Percentiles rank a stretch among this genome's conserved stretches.
Evolutionary conservation across 2,113 vertebrate genomes (phyloP).

Genomic region (Thomomys bottae): DNA sequence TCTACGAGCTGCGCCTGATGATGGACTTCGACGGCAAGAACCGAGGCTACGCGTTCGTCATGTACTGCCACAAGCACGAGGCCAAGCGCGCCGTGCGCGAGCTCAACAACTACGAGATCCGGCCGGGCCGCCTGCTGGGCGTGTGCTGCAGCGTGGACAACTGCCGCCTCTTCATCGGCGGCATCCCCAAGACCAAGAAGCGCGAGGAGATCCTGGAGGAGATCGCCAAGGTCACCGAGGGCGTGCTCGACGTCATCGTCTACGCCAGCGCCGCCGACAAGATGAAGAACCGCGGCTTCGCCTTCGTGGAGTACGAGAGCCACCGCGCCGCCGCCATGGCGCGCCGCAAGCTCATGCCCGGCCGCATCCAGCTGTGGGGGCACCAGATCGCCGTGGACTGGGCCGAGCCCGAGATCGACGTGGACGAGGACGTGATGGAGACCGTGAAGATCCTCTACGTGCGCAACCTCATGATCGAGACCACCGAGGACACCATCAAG

Average conservation of each 20-base stretch:
- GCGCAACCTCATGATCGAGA: conserved; percentile 99
- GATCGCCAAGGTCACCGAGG: conserved; percentile 98
- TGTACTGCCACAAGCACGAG: conserved; percentile 96
- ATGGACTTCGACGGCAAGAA: conserved; percentile 99
- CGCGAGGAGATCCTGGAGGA: conserved; percentile 99
- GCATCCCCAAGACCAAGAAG: conserved; percentile 99
- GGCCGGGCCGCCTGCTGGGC: conserved; percentile 95
- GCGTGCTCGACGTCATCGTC: conserved; percentile 97
- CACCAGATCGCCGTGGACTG: conserved; percentile 99
- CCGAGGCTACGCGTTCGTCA: conserved; percentile 97
- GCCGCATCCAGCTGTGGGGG: conserved; percentile 98
- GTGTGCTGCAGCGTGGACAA: conserved; percentile 99
- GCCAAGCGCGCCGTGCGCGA: conserved; percentile 97
- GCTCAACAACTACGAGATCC: conserved; percentile 98
- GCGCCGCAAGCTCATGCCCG: conserved; percentile 97
- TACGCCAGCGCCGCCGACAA: conserved; percentile 98
- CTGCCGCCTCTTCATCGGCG: conserved; percentile 98
- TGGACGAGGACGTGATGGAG: conserved; percentile 99
- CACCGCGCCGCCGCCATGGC: conserved; percentile 98
- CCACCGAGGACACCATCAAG: conserved; percentile 95
- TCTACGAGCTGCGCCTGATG: conserved; percentile 99
- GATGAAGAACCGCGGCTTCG: conserved; percentile 99
- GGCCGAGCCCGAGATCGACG: conserved; percentile 98
- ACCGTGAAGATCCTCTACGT: conserved; percentile 99
- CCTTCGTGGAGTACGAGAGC: conserved; percentile 98